These are phyloP conservation scores for Drepana falcataria DNA, from an alignment of 2,888 invertebrate species.

Conservation along the genomic window DNA sequence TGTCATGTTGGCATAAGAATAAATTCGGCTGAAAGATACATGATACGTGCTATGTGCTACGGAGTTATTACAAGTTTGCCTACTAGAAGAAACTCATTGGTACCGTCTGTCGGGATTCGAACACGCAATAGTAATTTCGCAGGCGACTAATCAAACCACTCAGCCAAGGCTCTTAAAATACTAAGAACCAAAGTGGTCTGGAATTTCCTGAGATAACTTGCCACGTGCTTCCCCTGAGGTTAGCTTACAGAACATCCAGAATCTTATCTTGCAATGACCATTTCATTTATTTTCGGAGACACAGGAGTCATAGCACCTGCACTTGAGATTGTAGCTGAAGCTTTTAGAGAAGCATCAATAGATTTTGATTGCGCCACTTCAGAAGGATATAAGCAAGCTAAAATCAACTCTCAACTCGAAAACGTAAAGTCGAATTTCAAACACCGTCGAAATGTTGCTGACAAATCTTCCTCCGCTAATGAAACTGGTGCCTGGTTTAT, in stretches of 20 bases:
- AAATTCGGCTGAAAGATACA: no score
- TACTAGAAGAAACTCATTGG: no score
- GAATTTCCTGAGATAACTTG: constrained; percentile 30
- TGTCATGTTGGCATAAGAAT: no score
- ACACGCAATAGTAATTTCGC: no score
- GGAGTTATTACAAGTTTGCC: no score
- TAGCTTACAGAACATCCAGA: constrained; percentile 37
- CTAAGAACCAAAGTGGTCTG: constrained; percentile 19
- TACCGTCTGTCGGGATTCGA: no score
- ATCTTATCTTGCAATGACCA: constrained; percentile 68
- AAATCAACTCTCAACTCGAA: constrained; percentile 20
- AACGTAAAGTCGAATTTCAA: constrained; percentile 16
- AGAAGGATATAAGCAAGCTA: constrained; percentile 21
- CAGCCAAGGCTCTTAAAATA: neutral
- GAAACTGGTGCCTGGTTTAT: constrained; percentile 21
- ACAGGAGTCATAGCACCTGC: constrained; percentile 73
- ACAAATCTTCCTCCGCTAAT: constrained; percentile 51
- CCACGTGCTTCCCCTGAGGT: constrained; percentile 13
- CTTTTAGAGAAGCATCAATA: constrained; percentile 68
- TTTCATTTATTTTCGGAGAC: constrained; percentile 75
- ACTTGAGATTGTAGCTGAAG: constrained; percentile 63
- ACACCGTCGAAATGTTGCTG: constrained; percentile 33
- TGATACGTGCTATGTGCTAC: no score
- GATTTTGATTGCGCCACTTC: constrained; percentile 62
- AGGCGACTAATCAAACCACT: no score